Percentiles rank a stretch among this genome's conserved stretches.
Conservation (phyloP, 2,888 invertebrate genomes). For the Nomada ferruginata region DNA sequence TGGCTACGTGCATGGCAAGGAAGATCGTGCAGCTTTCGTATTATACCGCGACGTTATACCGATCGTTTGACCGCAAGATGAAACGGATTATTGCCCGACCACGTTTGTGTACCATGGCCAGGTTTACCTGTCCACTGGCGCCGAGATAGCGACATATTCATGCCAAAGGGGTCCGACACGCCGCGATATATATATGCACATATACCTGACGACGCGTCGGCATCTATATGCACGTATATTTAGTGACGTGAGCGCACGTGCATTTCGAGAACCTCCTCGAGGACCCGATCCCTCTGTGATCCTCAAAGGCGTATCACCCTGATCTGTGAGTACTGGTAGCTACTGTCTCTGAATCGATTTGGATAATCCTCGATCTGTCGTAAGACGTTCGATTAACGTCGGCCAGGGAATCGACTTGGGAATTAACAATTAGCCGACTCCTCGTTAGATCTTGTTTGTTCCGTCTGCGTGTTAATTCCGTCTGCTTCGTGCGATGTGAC, state of each 20-base stretch:
- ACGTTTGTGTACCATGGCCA: conserved; percentile 64
- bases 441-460: conserved; percentile 1
- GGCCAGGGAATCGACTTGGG: background rate
- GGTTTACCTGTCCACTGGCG: conserved; percentile 64
- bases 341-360: conserved; percentile 40
- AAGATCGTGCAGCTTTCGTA: conserved; percentile 50
- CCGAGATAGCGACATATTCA: conserved; percentile 71
- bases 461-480: conserved; percentile 4
- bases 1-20: conserved; percentile 23
- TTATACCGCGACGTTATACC: conserved; percentile 35
- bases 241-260: conserved; percentile 30
- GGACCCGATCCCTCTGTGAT: conserved; percentile 29
- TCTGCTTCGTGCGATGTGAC: background rate
- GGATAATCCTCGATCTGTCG: conserved; percentile 36
- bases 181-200: conserved; percentile 49
- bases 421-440: conserved; percentile 46
- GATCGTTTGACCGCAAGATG: conserved; percentile 65
- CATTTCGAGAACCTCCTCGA: conserved; percentile 46
- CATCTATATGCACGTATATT: conserved; percentile 22
- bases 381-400: conserved; percentile 41
- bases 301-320: conserved; percentile 59
- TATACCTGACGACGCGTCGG: conserved; percentile 31
- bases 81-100: conserved; percentile 71
- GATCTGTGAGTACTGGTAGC: conserved; percentile 26
- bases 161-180: conserved; percentile 64